phyloP scores from a whole-genome alignment of 2,888 invertebrate species.

The Epistrophella euchroma region DNA sequence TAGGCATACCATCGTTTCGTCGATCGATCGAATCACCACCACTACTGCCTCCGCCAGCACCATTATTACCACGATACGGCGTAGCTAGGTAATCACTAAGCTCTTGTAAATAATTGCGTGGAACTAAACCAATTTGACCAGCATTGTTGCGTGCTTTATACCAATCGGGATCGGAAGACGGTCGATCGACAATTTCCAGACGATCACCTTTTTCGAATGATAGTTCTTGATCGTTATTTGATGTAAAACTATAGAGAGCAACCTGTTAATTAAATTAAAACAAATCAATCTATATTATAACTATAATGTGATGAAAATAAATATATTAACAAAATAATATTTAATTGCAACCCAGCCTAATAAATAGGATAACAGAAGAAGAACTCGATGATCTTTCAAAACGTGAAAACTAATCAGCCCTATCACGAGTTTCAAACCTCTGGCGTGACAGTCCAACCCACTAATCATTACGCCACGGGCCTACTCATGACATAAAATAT shows the following conservation, averaged over 20 bases:
- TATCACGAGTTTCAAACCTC: no score
- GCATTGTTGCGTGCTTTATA: conserved; percentile 95
- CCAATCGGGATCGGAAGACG: conserved; percentile 99
- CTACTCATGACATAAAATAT: no score
- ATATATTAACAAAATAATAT: no score
- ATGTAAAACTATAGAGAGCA: conserved; percentile 96
- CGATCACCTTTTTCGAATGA: conserved; percentile 98
- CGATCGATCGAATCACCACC: conserved; percentile 85
- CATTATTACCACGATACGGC: conserved; percentile 88
- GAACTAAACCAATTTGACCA: conserved; percentile 97
- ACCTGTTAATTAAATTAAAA: conserved; percentile 84
- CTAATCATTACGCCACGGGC: no score
- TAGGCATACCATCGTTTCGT: conserved; percentile 83
- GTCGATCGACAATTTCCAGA: conserved; percentile 97
- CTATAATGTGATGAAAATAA: no score
- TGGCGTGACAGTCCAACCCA: no score
- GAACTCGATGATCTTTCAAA: no score
- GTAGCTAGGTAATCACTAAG: conserved; percentile 94
- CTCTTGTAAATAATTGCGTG: conserved; percentile 97
- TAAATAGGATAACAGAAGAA: no score
- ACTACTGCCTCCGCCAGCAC: conserved; percentile 84
- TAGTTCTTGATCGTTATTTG: conserved; percentile 97
- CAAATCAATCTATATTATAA: no score
- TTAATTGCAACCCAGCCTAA: no score
- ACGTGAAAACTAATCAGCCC: no score